Base-by-base conservation (phyloP, 2,888 invertebrate genomes). In the Notodromas monacha region DNA sequence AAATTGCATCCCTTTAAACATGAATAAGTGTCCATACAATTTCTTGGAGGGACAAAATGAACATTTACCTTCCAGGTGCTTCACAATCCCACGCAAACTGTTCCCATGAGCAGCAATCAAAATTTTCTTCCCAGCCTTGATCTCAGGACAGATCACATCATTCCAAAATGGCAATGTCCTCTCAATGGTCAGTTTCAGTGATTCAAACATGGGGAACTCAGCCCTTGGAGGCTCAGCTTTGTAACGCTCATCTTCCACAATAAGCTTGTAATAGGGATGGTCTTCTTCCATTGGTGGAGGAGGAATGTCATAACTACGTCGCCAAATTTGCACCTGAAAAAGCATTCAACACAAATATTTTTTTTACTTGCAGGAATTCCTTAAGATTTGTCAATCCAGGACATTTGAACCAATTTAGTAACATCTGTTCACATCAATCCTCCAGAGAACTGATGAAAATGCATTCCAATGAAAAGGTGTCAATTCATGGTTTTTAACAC, bases 21-120 rank as follows among this genome's bases (percentile, higher is more conserved):
- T n/a, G n/a, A n/a, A n/a, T n/a, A n/a, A n/a, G n/a, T n/a, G n/a
- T n/a, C n/a, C n/a, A n/a, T n/a, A 31, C 8, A 26, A 10, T 3
- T 30, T 13, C 10, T 4, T 13, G 26, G 14, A 27, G 13, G 12
- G 11, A 3, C 12, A 34, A 34, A 11, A 13, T n/a, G n/a, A 8
- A 31, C 28, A 49, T 60, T 54, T 51, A 69, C 69, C 55, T 48
- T 76, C 73, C 43, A 77, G 60, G 52, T 73, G 67, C 49, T 76
- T 76, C 2, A 76, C 68, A 38, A 77, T 67, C 34, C 73, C 74
- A 41, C 76, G 55, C 26, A 74, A 58, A 43, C 73, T 72, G 48
- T 76, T 76, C 29, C 76, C 76, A 43, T 77, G 77, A 14, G 74
- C 72, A 15, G 69, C 73, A 42, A 77, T 67, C 30, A 77, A 58